A percentile compares a stretch with the other conserved stretches of the same genome.
phyloP scores from a whole-genome alignment of 2,113 vertebrate species.

The Podilymbus podiceps region DNA sequence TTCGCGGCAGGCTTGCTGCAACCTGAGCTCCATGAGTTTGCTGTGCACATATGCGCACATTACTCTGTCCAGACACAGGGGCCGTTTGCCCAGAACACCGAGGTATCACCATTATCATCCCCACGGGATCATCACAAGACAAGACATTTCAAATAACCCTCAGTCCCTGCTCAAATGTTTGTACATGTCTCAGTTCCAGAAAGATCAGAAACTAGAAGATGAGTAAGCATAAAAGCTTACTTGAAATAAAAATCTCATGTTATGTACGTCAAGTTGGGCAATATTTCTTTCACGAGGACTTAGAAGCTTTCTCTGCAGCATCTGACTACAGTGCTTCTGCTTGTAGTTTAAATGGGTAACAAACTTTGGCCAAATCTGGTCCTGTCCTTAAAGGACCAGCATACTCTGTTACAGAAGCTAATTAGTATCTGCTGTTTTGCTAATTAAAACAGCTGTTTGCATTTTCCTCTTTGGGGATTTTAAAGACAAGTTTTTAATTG shows the following conservation, averaged over 20 bases:
- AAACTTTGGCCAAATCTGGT: constrained; percentile 4
- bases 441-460: constrained; percentile 68
- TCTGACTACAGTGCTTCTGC: neutral
- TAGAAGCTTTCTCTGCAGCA: neutral
- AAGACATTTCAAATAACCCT: neutral
- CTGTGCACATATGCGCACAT: neutral
- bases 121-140: neutral
- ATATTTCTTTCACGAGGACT: neutral
- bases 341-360: neutral
- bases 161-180: neutral
- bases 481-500: constrained; percentile 65
- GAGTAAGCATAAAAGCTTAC: neutral
- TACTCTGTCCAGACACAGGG: neutral
- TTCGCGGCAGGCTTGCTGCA: neutral
- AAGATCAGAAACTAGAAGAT: neutral
- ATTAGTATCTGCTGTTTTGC: constrained; percentile 68
- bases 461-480: constrained; percentile 61
- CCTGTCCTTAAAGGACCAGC: constrained; percentile 59
- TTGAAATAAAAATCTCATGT: neutral
- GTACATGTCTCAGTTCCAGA: neutral
- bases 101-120: neutral
- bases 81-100: neutral
- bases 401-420: constrained; percentile 56
- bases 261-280: neutral
- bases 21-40: neutral